Evolutionary conservation across 2,888 invertebrate genomes (phyloP), one percentile per base, ranked within the genome.

Genomic region (Palloptera scutellata): DNA sequence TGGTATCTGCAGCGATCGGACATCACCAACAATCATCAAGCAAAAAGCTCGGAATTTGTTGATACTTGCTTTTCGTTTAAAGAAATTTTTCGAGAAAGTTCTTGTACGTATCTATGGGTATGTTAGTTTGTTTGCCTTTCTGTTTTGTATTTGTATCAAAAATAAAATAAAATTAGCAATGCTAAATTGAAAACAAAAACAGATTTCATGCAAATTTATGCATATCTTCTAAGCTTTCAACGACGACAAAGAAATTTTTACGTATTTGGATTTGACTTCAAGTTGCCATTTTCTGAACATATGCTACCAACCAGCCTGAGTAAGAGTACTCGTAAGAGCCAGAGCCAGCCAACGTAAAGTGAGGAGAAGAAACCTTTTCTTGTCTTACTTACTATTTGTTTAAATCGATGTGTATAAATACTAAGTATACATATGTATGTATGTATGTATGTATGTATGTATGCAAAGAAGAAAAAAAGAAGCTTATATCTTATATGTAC

Each of bases 161-260:
- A 62, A 62, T 15, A 62, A 40, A 62, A 62, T 15, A 66, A 57
- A 52, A 20, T 57, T 48, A 17, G 52, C 43, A 62, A 57, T 53
- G 48, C 10, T 51, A 57, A 66, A 61, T 20, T 58, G 45, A 59
- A 60, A 58, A 58, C 52, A 54, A 68, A 68, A 58, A 42, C 13
- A 4, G 42, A 12, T 58, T 13, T 9, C n/a, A 68, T 68, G 64
- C 64, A 68, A 68, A 68, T 68, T 68, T 68, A 68, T 68, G 64
- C 65, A 65, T 52, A 65, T 60, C 30, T 30, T 30, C 55, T 42
- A 43, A n/a, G 64, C 42, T 45, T 30, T 41, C 64, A 41, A 54
- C 13, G 13, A 54, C 13, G 13, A 30, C 17, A 54, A 54, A 51
- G 62, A 57, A 64, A 64, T 64, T 64, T 64, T 58, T 58, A 30